Percentiles rank a stretch among this genome's conserved stretches.
Evolutionary conservation across 1,140 invertebrate species (phyloP).

Genomic region (Rhyzopertha dominica): DNA sequence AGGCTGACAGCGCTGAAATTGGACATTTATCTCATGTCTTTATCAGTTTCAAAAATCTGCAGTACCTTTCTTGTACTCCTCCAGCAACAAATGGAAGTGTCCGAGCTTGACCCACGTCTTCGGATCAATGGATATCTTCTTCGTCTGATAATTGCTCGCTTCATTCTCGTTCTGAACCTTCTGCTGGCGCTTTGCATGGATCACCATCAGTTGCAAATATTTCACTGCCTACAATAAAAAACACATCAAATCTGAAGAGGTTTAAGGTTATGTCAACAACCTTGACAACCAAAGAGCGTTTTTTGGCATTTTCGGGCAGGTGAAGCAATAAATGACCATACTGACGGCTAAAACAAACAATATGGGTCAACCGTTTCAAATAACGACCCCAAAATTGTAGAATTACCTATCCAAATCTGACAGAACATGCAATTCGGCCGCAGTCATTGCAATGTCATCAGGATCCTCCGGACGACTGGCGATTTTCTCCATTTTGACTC

Average conservation of each 20-base stretch:
- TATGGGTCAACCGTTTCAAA: slow-evolving; percentile 5
- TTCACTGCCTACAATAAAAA: slow-evolving; percentile 59
- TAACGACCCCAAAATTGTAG: slow-evolving; percentile 5
- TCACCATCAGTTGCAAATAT: slow-evolving; percentile 77
- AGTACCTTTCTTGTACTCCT: slow-evolving; percentile 86
- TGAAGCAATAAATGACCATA: slow-evolving; percentile 81
- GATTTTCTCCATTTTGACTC: slow-evolving; percentile 31
- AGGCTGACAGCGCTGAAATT: slow-evolving; percentile 83
- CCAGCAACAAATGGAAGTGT: slow-evolving; percentile 86
- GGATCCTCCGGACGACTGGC: slow-evolving; percentile 30
- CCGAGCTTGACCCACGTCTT: slow-evolving; percentile 91
- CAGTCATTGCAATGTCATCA: slow-evolving; percentile 49
- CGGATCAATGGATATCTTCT: slow-evolving; percentile 76
- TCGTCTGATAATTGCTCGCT: slow-evolving; percentile 40
- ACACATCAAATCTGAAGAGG: slow-evolving; percentile 14
- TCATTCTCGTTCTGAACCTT: slow-evolving; percentile 51
- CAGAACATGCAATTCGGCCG: slow-evolving; percentile 72
- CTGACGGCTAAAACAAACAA: slow-evolving; percentile 60
- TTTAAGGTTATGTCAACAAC: slow-evolving; percentile 41
- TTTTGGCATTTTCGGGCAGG: slow-evolving; percentile 68
- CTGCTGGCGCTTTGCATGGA: slow-evolving; percentile 65
- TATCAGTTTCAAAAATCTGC: no score
- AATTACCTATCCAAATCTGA: slow-evolving; percentile 79
- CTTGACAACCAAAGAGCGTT: slow-evolving; percentile 72
- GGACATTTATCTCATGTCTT: no score